These are phyloP conservation scores for Heliconius melpomene DNA, from an alignment of 1,140 invertebrate species.

Conservation along the genomic window DNA sequence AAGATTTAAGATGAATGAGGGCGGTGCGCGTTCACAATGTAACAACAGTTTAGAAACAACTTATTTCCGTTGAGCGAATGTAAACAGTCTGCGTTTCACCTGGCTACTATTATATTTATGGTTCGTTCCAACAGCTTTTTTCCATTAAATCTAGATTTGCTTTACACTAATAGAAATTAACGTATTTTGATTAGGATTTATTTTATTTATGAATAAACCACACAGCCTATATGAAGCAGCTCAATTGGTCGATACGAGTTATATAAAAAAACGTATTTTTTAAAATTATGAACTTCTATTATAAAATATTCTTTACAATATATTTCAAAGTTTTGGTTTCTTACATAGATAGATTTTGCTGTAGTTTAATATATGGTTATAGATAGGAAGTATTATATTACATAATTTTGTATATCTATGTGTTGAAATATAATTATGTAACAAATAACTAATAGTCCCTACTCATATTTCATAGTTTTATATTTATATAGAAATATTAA, in stretches of 20 bases:
- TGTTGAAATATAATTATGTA: not conserved
- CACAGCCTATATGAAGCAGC: too few species aligned
- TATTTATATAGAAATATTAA: not conserved
- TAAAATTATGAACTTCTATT: too few species aligned
- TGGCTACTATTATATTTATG: slow-evolving; percentile 43
- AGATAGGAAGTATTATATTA: too few species aligned
- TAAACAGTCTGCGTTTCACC: slow-evolving; percentile 66
- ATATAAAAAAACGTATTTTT: too few species aligned
- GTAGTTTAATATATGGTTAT: too few species aligned
- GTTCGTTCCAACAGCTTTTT: not conserved
- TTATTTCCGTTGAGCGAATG: slow-evolving; percentile 67
- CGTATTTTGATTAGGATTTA: not conserved
- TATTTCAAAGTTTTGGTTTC: too few species aligned
- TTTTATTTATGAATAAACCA: not conserved
- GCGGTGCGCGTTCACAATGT: slow-evolving; percentile 67
- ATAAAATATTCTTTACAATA: too few species aligned
- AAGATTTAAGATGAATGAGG: slow-evolving; percentile 77
- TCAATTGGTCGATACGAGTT: too few species aligned
- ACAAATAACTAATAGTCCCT: not conserved
- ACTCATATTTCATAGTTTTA: not conserved
- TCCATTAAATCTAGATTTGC: not conserved
- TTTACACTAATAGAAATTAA: not conserved
- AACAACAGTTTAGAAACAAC: slow-evolving; percentile 74
- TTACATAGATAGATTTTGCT: too few species aligned
- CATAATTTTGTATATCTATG: not conserved